Evolutionary conservation across 1,140 invertebrate species (phyloP).

Genomic region (Aphaenogaster rudis): DNA sequence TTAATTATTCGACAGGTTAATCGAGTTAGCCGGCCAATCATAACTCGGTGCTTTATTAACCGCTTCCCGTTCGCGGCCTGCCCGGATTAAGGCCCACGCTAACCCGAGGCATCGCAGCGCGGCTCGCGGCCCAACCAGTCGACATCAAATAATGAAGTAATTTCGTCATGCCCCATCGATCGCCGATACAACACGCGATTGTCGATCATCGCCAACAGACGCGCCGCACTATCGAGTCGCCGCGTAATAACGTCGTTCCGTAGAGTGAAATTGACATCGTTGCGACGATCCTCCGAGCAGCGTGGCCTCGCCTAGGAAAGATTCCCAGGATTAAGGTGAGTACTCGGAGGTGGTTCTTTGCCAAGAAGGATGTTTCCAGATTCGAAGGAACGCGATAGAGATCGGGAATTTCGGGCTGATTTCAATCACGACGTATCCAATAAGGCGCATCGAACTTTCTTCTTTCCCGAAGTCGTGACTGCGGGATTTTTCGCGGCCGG

Average conservation of each 20-base stretch:
- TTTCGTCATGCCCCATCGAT: conserved; percentile 27
- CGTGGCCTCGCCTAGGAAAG: background rate
- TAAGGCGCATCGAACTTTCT: conserved; percentile 47
- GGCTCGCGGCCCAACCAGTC: conserved; percentile 19
- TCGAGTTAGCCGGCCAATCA: conserved; percentile 77
- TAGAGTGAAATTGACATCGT: conserved; percentile 11
- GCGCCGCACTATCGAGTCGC: background rate
- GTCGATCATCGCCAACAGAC: conserved; percentile 1
- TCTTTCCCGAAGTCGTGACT: conserved; percentile 54
- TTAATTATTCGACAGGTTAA: conserved; percentile 80
- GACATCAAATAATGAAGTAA: conserved; percentile 50
- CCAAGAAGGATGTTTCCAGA: background rate
- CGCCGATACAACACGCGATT: conserved; percentile 28
- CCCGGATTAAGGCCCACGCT: conserved; percentile 13
- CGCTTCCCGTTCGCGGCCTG: conserved; percentile 23
- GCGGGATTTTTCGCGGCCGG: conserved; percentile 66
- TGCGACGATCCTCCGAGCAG: background rate
- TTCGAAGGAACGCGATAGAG: conserved; percentile 31
- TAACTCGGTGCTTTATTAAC: conserved; percentile 73
- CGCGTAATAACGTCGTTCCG: conserved; percentile 5
- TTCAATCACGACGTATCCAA: conserved; percentile 50
- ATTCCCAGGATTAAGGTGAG: background rate
- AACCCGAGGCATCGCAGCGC: conserved; percentile 11
- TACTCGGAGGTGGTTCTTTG: background rate
- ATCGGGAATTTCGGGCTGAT: conserved; percentile 35